phyloP scores from a whole-genome alignment of 2,797 vertebrate genomes.

The Philypnodon macrostomus region DNA sequence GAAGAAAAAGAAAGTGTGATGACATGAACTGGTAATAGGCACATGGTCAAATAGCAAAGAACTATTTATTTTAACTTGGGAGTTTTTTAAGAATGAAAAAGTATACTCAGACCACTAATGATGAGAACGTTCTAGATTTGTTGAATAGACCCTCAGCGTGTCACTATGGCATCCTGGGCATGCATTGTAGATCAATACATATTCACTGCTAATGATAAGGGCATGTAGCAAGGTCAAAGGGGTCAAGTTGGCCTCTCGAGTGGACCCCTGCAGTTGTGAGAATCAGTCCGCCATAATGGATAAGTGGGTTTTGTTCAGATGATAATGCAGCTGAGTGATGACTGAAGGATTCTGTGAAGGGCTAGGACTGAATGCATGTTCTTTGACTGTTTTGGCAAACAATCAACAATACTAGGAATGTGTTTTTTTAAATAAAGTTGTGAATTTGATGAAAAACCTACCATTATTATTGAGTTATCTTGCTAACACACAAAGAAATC shows the following conservation, averaged over 20 bases:
- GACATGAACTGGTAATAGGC: slow-evolving; percentile 11
- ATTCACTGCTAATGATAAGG: slow-evolving; percentile 36
- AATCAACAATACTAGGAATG: too few species aligned
- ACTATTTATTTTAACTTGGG: slow-evolving; percentile 29
- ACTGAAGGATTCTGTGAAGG: slow-evolving; percentile 35
- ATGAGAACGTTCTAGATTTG: too few species aligned
- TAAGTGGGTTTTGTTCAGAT: slow-evolving; percentile 27
- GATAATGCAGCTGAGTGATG: slow-evolving; percentile 55
- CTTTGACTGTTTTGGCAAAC: too few species aligned
- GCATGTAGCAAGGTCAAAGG: slow-evolving; percentile 50
- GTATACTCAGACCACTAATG: too few species aligned
- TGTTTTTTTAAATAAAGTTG: too few species aligned
- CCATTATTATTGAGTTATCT: too few species aligned
- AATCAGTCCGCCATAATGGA: slow-evolving; percentile 38
- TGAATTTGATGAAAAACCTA: too few species aligned
- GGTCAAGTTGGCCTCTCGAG: slow-evolving; percentile 59
- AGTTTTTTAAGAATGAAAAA: too few species aligned
- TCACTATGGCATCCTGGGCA: slow-evolving; percentile 56
- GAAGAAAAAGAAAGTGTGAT: slow-evolving; percentile 32
- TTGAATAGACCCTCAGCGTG: slow-evolving; percentile 24
- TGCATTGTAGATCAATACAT: slow-evolving; percentile 39
- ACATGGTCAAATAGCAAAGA: slow-evolving; percentile 12
- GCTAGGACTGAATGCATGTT: slow-evolving; percentile 7
- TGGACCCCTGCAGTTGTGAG: slow-evolving; percentile 46
- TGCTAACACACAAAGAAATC: too few species aligned